phyloP scores from a whole-genome alignment of 2,113 vertebrate species.

The Heterotis niloticus region DNA sequence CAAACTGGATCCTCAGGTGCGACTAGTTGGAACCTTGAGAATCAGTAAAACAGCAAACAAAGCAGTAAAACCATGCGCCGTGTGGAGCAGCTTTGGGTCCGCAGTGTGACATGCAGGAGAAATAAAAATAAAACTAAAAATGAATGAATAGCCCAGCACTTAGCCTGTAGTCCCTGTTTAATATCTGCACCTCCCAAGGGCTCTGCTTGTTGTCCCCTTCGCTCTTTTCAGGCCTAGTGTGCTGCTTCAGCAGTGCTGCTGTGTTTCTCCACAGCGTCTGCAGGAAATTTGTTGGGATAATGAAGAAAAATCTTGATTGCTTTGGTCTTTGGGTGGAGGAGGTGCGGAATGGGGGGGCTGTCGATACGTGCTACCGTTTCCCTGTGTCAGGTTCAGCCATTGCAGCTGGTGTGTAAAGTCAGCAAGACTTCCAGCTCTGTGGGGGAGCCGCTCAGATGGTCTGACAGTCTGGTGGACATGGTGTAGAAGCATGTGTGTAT shows the following conservation, averaged over 20 bases:
- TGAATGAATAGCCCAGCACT: not conserved
- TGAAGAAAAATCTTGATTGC: not conserved
- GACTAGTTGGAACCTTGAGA: not conserved
- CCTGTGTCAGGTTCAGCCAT: not conserved
- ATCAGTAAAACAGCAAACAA: too few relatives aligned
- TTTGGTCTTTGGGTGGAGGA: not conserved
- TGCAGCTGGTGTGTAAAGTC: not conserved
- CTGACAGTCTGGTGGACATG: not conserved
- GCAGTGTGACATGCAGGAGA: not conserved
- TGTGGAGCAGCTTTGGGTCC: too few relatives aligned
- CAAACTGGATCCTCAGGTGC: not conserved
- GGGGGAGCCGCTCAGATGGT: not conserved
- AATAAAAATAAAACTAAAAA: not conserved
- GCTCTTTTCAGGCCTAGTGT: too few relatives aligned
- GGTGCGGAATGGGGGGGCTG: not conserved
- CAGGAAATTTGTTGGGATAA: not conserved
- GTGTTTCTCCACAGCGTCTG: not conserved
- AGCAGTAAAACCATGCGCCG: too few relatives aligned
- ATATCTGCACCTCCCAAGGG: not conserved
- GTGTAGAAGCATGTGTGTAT: too few relatives aligned
- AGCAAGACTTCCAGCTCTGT: not conserved
- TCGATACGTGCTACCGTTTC: not conserved
- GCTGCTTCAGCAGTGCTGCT: not conserved
- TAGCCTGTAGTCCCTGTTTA: not conserved
- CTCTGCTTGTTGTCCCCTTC: too few relatives aligned